phyloP scores from a whole-genome alignment of 2,888 invertebrate species.

The Ethmia dodecea region DNA sequence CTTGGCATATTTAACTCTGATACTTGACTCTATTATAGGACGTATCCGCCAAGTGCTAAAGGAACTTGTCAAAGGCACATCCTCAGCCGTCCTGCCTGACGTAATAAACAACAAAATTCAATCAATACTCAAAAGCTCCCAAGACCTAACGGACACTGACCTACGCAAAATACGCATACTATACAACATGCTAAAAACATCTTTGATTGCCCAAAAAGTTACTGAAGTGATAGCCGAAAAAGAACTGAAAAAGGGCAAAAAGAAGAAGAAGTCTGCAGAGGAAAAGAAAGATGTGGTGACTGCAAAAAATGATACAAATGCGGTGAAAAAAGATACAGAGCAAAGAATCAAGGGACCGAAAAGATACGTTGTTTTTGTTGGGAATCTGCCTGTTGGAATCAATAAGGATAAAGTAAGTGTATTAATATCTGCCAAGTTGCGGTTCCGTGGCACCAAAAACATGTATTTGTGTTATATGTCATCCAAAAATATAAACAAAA shows the following conservation, averaged over 20 bases:
- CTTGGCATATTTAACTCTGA: background rate
- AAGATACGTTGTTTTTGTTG: slow-evolving; percentile 68
- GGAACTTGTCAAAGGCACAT: slow-evolving; percentile 45
- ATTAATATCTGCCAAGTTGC: too few relatives aligned
- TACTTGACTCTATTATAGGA: slow-evolving; percentile 34
- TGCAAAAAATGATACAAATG: slow-evolving; percentile 10
- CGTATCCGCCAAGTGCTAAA: slow-evolving; percentile 50
- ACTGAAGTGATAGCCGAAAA: slow-evolving; percentile 13
- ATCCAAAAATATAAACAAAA: too few relatives aligned
- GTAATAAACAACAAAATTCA: slow-evolving; percentile 54
- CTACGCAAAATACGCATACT: slow-evolving; percentile 54
- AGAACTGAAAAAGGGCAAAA: background rate
- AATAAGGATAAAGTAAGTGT: slow-evolving; percentile 48
- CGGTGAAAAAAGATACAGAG: slow-evolving; percentile 15
- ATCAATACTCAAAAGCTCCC: slow-evolving; percentile 33
- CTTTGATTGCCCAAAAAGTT: slow-evolving; percentile 17
- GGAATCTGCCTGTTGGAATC: slow-evolving; percentile 55
- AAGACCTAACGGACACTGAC: slow-evolving; percentile 39
- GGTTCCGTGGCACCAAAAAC: too few relatives aligned
- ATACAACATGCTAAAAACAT: slow-evolving; percentile 53
- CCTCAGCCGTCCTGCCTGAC: slow-evolving; percentile 42
- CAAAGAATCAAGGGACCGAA: slow-evolving; percentile 49
- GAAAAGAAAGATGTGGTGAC: slow-evolving; percentile 12
- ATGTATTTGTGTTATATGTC: too few relatives aligned
- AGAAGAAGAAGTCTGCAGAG: slow-evolving; percentile 9